Base-by-base conservation (phyloP, 2,113 vertebrate genomes). In the Clarias magur region DNA sequence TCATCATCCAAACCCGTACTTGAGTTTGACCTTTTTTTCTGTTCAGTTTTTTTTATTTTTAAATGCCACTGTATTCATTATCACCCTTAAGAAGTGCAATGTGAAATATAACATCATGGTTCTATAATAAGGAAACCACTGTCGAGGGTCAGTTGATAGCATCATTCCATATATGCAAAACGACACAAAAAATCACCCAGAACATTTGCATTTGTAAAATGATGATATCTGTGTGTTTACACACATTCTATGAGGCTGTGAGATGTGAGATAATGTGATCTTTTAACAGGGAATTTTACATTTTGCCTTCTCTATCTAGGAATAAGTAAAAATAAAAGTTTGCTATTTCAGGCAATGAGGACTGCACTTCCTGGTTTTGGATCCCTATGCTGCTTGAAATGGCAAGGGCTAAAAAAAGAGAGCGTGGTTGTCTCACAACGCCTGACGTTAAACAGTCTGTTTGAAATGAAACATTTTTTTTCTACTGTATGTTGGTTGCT, bases 301-400 rank as follows among this genome's bases (percentile, higher is more conserved):
- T 16, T 54, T 27, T 6, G 16, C n/a, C 48, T 7, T 68, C 19
- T 54, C 38, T 56, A 0, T 54, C 53, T 30, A 53, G 63, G 63
- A 82, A 82, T 63, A 62, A 42, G 56, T 82, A 42, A 42, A 25
- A 63, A 42, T n/a, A 48, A 65, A 1, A n/a, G 16, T 1, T 9
- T 15, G 63, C 80, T 81, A 60, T 82, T 63, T 82, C 3, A 82
- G 34, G 62, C 12, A 27, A n/a, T 8, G 19, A 16, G 5, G 0
- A 54, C 42, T 82, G 48, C 57, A 82, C 80, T 67, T 82, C 80
- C 80, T 82, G 12, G 62, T 82, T 56, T 80, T 57, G n/a, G 76
- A 80, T 82, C 13, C 12, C 8, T 21, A 53, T 9, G 53, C 21
- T 65, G n/a, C 82, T 54, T 17, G 30, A 53, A 54, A 30, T 59